phyloP scores from a whole-genome alignment of 1,140 invertebrate genomes.

The Neuroterus valhalla region DNA sequence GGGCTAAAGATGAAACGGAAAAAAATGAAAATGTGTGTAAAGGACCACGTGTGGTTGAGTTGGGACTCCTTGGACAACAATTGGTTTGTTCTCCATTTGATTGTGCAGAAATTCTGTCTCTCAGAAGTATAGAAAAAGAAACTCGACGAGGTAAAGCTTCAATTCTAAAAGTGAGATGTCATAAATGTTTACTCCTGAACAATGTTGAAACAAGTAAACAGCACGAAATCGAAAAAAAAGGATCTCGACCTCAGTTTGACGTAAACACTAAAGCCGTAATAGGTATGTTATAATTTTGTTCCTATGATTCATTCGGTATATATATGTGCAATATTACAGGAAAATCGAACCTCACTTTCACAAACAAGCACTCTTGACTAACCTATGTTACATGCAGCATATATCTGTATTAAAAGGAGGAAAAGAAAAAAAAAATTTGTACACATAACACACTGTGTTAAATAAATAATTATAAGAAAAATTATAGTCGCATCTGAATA shows the following conservation, averaged over 20 bases:
- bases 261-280: constrained; percentile 21
- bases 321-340: no score
- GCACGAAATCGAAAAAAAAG: neutral
- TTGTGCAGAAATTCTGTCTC: constrained; percentile 39
- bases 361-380: no score
- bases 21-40: neutral
- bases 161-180: constrained; percentile 36
- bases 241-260: neutral
- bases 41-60: neutral
- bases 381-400: no score
- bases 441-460: no score
- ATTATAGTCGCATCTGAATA: no score
- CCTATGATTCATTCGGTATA: no score
- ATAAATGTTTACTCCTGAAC: constrained; percentile 45
- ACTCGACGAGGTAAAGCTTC: constrained; percentile 35
- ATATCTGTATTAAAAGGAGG: no score
- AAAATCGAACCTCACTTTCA: no score
- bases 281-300: neutral
- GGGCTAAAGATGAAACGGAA: neutral
- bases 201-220: constrained; percentile 24
- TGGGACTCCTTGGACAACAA: constrained; percentile 23
- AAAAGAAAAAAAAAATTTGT: no score
- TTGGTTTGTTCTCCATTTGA: constrained; percentile 32
- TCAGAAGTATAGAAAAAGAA: constrained; percentile 40
- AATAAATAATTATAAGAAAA: no score